Percentiles rank a stretch among this genome's conserved stretches.
These are phyloP conservation scores for Brenthis hecate DNA, from an alignment of 2,888 invertebrate genomes.

Conservation along the genomic window DNA sequence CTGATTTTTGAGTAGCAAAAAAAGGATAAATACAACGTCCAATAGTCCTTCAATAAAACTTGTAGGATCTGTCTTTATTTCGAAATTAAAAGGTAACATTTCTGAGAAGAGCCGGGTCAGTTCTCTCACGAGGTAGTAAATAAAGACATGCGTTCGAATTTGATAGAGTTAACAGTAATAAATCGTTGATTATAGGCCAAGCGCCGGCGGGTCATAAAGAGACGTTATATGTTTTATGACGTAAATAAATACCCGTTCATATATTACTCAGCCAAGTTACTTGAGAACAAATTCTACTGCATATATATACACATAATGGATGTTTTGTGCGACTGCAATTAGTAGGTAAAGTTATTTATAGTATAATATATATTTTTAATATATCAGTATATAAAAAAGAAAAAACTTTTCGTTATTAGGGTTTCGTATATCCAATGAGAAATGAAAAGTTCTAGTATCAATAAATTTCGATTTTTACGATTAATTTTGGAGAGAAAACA, in stretches of 20 bases:
- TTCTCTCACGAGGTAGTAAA: slow-evolving; percentile 70
- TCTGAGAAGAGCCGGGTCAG: slow-evolving; percentile 62
- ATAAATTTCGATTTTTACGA: too few relatives aligned
- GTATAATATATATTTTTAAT: too few relatives aligned
- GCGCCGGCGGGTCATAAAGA: slow-evolving; percentile 70
- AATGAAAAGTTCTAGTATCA: too few relatives aligned
- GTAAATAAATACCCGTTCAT: slow-evolving; percentile 57
- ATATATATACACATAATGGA: not conserved
- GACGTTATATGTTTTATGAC: slow-evolving; percentile 70
- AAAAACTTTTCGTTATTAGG: too few relatives aligned
- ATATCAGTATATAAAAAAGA: too few relatives aligned
- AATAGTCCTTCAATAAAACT: slow-evolving; percentile 73
- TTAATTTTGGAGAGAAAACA: too few relatives aligned
- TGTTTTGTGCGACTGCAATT: too few relatives aligned
- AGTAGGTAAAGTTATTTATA: too few relatives aligned
- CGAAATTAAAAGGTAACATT: slow-evolving; percentile 71
- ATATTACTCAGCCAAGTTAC: slow-evolving; percentile 20
- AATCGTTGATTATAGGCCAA: slow-evolving; percentile 74
- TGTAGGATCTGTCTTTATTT: slow-evolving; percentile 73
- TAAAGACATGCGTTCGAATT: slow-evolving; percentile 57
- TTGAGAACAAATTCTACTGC: slow-evolving; percentile 10
- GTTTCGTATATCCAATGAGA: too few relatives aligned
- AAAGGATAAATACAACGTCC: slow-evolving; percentile 57
- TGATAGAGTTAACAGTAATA: slow-evolving; percentile 75
- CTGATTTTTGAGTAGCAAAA: slow-evolving; percentile 54